Evolutionary conservation across 2,888 invertebrate genomes (phyloP), one percentile per base, ranked within the genome.

Genomic region (Minunthozetes semirufus): DNA sequence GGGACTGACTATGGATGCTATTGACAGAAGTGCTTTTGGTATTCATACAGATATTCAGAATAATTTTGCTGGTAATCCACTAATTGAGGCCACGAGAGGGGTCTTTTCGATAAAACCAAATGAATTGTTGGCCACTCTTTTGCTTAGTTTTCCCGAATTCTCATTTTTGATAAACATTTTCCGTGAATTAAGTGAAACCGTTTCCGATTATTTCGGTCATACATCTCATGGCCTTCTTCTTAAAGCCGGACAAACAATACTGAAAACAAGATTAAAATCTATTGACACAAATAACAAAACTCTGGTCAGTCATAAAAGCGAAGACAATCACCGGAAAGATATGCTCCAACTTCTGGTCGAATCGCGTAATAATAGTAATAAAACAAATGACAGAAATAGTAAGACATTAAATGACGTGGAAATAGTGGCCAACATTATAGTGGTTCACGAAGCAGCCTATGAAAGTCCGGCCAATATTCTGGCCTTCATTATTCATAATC

Each of bases 401-500:
- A 63, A 29, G 25, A 63, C 61, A 59, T 59, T 59, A 59, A 59
- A 11, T 22, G 75, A 75, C n/a, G 42, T 72, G 15, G 75, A 75
- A 72, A 72, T 75, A 50, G 22, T 72, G 13, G 72, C 72, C 11
- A 72, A 75, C 56, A 33, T 72, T n/a, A 33, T 72, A 5, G 22
- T 75, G 15, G 27, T 72, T 59, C 72, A 72, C 33, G 25, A 53
- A 56, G 75, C 75, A 19, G 75, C 72, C 33, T 78, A 76, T 56
- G 78, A 77, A 66, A 78, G 77, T 17, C 77, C 78, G 19, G 77
- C 77, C n/a, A 77, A 77, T 48, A 76, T 76, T 17, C 42, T 78
- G 19, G 78, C 77, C 8, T 78, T 76, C 48, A 75, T 76, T 17
- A 78, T 75, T 17, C 77, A 78, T 72, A 53, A 77, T 46, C 70